Conservation (phyloP, 2,113 vertebrate species). For the Orientallactaga bullata region DNA sequence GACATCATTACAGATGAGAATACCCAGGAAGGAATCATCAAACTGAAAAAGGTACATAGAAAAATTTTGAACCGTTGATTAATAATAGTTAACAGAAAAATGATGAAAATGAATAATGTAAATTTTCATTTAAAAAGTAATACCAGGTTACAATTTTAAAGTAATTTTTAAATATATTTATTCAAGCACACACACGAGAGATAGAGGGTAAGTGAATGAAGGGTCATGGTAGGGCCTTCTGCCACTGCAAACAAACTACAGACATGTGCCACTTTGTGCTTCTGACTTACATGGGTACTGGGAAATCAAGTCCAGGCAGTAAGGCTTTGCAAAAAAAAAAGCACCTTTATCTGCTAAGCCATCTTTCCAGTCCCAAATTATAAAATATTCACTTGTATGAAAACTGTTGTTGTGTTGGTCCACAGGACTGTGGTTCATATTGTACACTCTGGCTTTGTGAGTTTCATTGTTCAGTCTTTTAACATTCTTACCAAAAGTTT, state of each 20-base stretch:
- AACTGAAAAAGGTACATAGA: conserved; percentile 93
- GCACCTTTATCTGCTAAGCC: too few relatives aligned
- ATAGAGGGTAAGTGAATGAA: too few relatives aligned
- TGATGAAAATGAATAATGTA: background rate
- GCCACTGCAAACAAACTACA: too few relatives aligned
- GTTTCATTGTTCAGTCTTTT: background rate
- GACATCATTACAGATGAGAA: conserved; percentile 96
- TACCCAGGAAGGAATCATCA: conserved; percentile 97
- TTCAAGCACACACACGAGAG: too few relatives aligned
- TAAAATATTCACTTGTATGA: background rate
- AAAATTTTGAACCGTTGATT: rapidly evolving
- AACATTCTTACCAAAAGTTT: background rate
- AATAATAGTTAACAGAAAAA: background rate
- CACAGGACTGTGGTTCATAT: background rate
- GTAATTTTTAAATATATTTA: too few relatives aligned
- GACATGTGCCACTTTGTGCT: too few relatives aligned
- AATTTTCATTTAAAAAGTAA: too few relatives aligned
- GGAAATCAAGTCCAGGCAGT: too few relatives aligned
- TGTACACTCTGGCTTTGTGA: background rate
- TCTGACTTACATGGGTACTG: too few relatives aligned
- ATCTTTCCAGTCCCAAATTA: background rate
- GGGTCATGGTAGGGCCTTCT: too few relatives aligned
- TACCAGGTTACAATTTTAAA: background rate
- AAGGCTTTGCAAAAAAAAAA: too few relatives aligned
- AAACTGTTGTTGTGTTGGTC: background rate